Conservation (phyloP, 2,888 invertebrate species). For the Thymelicus sylvestris region DNA sequence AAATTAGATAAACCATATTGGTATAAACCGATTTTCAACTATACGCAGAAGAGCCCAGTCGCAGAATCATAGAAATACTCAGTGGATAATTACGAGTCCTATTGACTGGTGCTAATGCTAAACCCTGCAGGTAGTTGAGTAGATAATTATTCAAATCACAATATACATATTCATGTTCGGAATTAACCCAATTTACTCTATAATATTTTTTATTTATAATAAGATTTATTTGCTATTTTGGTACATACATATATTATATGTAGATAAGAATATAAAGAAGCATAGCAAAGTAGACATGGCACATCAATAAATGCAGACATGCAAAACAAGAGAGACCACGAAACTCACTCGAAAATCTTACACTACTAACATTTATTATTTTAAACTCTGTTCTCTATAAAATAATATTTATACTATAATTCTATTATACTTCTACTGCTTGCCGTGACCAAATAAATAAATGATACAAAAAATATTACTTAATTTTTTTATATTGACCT, state of each 20-base stretch:
- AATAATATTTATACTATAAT: too few species aligned
- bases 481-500: too few species aligned
- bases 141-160: too few species aligned
- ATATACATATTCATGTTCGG: background rate
- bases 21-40: background rate
- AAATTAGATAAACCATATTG: background rate
- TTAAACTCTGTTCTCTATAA: background rate
- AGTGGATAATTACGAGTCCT: too few species aligned
- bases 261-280: slow-evolving; percentile 15
- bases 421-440: too few species aligned
- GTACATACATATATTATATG: slow-evolving; percentile 19
- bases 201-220: too few species aligned
- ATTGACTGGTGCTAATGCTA: too few species aligned
- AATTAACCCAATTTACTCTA: background rate
- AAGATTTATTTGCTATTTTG: background rate
- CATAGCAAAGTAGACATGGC: slow-evolving; percentile 23
- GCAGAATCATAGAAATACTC: background rate
- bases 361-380: background rate
- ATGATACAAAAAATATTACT: too few species aligned
- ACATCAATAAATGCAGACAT: slow-evolving; percentile 30
- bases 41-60: background rate
- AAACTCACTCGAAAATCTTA: slow-evolving; percentile 13
- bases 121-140: too few species aligned
- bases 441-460: too few species aligned
- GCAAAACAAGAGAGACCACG: slow-evolving; percentile 11